Percentiles rank a stretch among this genome's conserved stretches.
phyloP scores from a whole-genome alignment of 2,888 invertebrate species.

The Germaria angustata region DNA sequence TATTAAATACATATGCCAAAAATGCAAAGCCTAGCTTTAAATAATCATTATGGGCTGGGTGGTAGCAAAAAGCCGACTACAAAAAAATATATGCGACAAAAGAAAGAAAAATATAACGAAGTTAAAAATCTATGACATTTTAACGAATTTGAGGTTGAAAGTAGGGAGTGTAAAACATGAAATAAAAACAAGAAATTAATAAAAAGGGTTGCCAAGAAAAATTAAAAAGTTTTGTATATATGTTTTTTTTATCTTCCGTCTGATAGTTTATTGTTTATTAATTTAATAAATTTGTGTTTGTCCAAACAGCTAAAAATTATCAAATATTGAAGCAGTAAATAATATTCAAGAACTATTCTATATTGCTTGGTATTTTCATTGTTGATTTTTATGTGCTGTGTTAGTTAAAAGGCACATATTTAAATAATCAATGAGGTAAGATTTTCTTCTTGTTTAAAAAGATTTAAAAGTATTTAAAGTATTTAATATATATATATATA shows the following conservation, averaged over 20 bases:
- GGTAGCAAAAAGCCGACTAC: conserved; percentile 52
- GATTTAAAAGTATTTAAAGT: no score
- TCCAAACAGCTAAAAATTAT: background rate
- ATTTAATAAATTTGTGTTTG: conserved; percentile 11
- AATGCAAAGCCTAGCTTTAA: background rate
- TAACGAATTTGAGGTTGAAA: conserved; percentile 55
- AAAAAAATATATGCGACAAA: conserved; percentile 35
- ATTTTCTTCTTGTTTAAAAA: background rate
- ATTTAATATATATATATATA: no score
- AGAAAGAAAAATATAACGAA: conserved; percentile 52
- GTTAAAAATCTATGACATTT: conserved; percentile 60
- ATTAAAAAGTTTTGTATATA: background rate
- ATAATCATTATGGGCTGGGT: conserved; percentile 56
- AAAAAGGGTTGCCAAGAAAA: conserved; percentile 40
- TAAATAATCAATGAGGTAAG: conserved; percentile 69
- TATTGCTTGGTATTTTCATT: conserved; percentile 5
- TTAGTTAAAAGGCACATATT: conserved; percentile 42
- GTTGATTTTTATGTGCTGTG: conserved; percentile 22
- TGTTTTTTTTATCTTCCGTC: background rate
- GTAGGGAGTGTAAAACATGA: conserved; percentile 42
- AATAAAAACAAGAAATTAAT: conserved; percentile 42
- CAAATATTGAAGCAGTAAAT: no score
- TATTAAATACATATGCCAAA: background rate
- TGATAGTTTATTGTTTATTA: conserved; percentile 3
- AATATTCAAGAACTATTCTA: conserved; percentile 10